A percentile compares a stretch with the other conserved stretches of the same genome.
Conservation (phyloP, 2,797 vertebrate species). For the Avahi laniger region DNA sequence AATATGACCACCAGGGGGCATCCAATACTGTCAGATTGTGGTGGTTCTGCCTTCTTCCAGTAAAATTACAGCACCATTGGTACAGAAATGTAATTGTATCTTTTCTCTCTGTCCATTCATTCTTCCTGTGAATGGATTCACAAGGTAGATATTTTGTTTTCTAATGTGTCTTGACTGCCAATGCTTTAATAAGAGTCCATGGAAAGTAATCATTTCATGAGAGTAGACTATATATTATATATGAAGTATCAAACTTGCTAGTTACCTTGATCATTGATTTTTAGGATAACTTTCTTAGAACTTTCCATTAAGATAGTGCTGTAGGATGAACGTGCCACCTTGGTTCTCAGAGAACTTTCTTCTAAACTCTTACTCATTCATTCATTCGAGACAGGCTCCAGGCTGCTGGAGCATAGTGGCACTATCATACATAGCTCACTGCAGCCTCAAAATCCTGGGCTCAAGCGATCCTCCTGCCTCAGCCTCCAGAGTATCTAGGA, state of each 20-base stretch:
- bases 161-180: neutral
- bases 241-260: neutral
- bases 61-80: neutral
- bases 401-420: neutral
- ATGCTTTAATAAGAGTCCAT: neutral
- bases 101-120: neutral
- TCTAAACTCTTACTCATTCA: neutral
- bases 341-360: neutral
- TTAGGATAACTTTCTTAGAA: neutral
- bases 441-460: neutral
- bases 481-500: neutral
- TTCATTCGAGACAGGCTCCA: neutral
- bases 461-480: neutral
- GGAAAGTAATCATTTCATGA: neutral
- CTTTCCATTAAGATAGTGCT: neutral
- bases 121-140: slow-evolving; percentile 1
- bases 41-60: neutral
- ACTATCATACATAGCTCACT: too few species aligned
- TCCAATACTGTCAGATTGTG: neutral
- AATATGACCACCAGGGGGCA: slow-evolving; percentile 48
- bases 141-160: neutral
- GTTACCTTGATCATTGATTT: neutral
- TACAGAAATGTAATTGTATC: neutral
- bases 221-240: neutral
- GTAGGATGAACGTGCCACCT: neutral